Percentiles rank a stretch among this genome's conserved stretches.
phyloP scores from a whole-genome alignment of 2,797 vertebrate genomes.

The Poeciliopsis infans region DNA sequence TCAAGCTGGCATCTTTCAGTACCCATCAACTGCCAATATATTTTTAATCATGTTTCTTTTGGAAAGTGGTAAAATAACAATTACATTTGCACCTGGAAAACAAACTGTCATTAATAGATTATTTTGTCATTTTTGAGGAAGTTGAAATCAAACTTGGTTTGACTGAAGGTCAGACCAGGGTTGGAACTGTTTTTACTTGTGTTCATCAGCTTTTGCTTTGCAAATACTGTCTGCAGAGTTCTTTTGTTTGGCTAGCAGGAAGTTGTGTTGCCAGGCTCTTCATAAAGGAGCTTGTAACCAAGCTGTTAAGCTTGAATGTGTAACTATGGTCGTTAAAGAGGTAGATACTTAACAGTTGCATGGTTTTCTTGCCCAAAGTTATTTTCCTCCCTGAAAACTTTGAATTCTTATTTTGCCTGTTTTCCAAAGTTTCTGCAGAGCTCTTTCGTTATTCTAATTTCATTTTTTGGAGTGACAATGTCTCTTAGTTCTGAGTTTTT shows the following conservation, averaged over 20 bases:
- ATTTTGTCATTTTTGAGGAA: conserved; percentile 4
- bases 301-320: conserved; percentile 48
- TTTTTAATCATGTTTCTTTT: background rate
- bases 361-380: background rate
- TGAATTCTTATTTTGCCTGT: conserved; percentile 8
- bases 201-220: conserved; percentile 19
- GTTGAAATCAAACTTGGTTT: conserved; percentile 36
- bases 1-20: background rate
- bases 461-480: conserved; percentile 21
- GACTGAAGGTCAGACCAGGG: conserved; percentile 47
- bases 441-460: background rate
- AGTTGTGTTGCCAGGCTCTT: conserved; percentile 50
- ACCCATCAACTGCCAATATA: background rate
- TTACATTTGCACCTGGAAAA: conserved; percentile 4
- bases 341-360: conserved; percentile 11
- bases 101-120: conserved; percentile 16
- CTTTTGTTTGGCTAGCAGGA: conserved; percentile 53
- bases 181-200: conserved; percentile 22
- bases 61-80: background rate
- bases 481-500: conserved; percentile 30
- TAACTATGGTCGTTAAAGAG: conserved; percentile 38
- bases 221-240: background rate
- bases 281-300: conserved; percentile 49
- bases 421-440: conserved; percentile 12
- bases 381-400: conserved; percentile 12